phyloP scores from a whole-genome alignment of 2,113 vertebrate genomes.

The Sylvicapra grimmia region DNA sequence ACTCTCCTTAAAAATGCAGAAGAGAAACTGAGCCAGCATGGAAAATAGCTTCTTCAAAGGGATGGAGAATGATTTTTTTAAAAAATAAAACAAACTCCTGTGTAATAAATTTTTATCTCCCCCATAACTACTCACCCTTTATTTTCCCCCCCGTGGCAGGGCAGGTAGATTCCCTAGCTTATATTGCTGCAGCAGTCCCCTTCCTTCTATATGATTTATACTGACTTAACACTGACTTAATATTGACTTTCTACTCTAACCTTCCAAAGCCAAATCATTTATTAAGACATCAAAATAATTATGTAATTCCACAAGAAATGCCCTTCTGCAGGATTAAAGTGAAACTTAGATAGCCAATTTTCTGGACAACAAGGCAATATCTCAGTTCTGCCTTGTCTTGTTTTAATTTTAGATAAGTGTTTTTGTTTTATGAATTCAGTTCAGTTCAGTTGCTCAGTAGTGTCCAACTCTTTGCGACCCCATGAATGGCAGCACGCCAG shows the following conservation, averaged over 20 bases:
- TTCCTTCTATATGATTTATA: background rate
- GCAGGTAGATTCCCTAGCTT: background rate
- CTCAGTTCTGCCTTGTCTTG: background rate
- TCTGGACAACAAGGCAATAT: background rate
- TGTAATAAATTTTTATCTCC: background rate
- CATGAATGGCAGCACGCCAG: too few relatives aligned
- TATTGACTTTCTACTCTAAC: background rate
- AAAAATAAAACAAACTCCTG: background rate
- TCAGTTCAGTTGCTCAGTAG: too few relatives aligned
- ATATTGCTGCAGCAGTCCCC: background rate
- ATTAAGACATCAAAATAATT: conserved; percentile 43
- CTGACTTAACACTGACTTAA: background rate
- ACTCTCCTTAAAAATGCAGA: background rate
- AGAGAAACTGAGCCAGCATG: background rate
- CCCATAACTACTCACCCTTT: background rate
- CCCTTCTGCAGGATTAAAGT: background rate
- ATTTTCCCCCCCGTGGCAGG: background rate
- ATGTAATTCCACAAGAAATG: background rate
- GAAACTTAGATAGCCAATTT: conserved; percentile 35
- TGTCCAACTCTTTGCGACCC: too few relatives aligned
- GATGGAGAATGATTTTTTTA: background rate
- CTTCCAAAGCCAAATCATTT: conserved; percentile 26
- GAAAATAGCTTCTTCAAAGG: background rate
- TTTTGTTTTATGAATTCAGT: conserved; percentile 60
- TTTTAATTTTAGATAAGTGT: background rate